phyloP scores from a whole-genome alignment of 2,888 invertebrate genomes.

The Drosophila pseudotakahashii region DNA sequence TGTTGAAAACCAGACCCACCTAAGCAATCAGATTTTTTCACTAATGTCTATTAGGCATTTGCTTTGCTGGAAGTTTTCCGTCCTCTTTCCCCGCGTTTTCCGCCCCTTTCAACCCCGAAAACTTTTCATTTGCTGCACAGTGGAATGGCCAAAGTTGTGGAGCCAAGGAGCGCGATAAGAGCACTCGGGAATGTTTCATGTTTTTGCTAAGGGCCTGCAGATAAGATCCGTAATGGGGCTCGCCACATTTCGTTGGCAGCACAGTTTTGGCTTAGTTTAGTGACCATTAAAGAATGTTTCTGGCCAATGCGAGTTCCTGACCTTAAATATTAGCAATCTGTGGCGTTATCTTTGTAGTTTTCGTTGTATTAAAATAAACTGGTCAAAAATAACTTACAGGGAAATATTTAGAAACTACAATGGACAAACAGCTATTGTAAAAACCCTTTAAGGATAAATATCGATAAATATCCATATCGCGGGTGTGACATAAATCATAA shows the following conservation, averaged over 20 bases:
- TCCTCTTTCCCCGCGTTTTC: not conserved
- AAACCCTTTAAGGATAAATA: too few relatives aligned
- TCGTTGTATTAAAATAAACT: not conserved
- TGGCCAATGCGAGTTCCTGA: conserved; percentile 2
- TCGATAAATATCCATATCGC: too few relatives aligned
- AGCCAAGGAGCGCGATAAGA: conserved; percentile 43
- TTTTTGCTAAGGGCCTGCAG: conserved; percentile 42
- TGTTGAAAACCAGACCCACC: conserved; percentile 1
- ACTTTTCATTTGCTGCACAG: conserved; percentile 27
- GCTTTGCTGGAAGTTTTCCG: conserved; percentile 23
- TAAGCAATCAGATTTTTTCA: conserved; percentile 49
- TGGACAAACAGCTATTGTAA: too few relatives aligned
- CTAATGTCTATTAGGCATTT: conserved; percentile 62
- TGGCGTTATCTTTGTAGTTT: not conserved
- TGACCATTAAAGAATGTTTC: conserved; percentile 31
- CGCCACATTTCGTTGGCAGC: conserved; percentile 27
- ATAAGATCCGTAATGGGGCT: conserved; percentile 42
- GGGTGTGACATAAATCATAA: too few relatives aligned
- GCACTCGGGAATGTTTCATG: conserved; percentile 50
- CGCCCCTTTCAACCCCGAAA: not conserved
- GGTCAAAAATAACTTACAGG: too few relatives aligned
- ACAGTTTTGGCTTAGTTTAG: conserved; percentile 19
- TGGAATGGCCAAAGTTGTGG: conserved; percentile 44
- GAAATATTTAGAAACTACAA: too few relatives aligned
- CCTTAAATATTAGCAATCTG: not conserved